Evolutionary conservation across 2,888 invertebrate genomes (phyloP).

Genomic region (Fabriciana adippe): DNA sequence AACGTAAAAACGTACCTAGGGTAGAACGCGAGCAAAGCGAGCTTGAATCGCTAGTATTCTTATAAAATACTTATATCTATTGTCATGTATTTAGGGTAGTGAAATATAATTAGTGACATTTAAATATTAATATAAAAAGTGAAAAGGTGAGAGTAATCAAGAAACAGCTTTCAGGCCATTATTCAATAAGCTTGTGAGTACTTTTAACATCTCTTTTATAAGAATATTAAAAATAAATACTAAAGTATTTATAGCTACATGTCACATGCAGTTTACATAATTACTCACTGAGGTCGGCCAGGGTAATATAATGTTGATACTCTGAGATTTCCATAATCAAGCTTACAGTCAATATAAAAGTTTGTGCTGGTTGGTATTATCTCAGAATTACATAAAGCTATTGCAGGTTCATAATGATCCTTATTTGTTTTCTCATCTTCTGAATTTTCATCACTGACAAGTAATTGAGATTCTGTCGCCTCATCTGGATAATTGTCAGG

Average conservation of each 20-base stretch:
- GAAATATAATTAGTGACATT: too few relatives aligned
- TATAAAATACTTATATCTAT: too few relatives aligned
- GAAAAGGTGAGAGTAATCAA: too few relatives aligned
- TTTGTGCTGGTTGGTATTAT: slow-evolving; percentile 47
- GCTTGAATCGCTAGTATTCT: too few relatives aligned
- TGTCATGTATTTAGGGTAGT: too few relatives aligned
- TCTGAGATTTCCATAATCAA: slow-evolving; percentile 80
- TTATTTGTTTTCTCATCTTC: slow-evolving; percentile 45
- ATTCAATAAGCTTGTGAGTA: too few relatives aligned
- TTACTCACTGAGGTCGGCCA: slow-evolving; percentile 80
- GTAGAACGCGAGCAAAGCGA: too few relatives aligned
- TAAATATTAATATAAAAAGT: too few relatives aligned
- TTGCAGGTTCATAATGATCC: slow-evolving; percentile 13
- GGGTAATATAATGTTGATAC: slow-evolving; percentile 85
- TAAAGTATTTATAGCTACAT: not conserved
- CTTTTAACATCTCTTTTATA: too few relatives aligned
- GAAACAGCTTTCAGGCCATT: too few relatives aligned
- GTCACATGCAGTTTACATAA: not conserved
- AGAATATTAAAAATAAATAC: too few relatives aligned
- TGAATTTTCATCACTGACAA: slow-evolving; percentile 44
- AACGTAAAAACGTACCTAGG: too few relatives aligned
- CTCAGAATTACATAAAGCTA: not conserved
- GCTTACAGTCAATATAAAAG: slow-evolving; percentile 83
- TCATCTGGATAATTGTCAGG: slow-evolving; percentile 30
- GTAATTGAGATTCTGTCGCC: slow-evolving; percentile 51